Conservation (phyloP, 2,797 vertebrate genomes). For the Triplophysa bombifrons region DNA sequence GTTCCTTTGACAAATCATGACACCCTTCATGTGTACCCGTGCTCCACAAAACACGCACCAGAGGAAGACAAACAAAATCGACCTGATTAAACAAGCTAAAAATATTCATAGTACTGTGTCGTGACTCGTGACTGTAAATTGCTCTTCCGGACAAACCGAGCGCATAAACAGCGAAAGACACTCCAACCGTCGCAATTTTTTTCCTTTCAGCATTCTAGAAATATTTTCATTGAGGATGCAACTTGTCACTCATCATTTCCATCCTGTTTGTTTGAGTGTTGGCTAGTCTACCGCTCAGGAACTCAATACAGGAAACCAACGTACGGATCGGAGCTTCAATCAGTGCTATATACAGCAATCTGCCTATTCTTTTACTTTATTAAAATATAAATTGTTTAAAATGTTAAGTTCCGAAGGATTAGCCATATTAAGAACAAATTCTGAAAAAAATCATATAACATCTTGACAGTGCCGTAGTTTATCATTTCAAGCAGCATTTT, state of each 20-base stretch:
- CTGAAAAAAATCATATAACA: conserved; percentile 3
- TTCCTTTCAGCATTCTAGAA: conserved; percentile 40
- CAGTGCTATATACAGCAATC: conserved; percentile 23
- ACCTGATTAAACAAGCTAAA: conserved; percentile 63
- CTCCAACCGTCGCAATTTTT: conserved; percentile 31
- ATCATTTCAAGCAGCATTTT: conserved; percentile 9
- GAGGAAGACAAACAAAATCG: conserved; percentile 74
- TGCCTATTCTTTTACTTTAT: conserved; percentile 8
- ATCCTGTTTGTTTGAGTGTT: conserved; percentile 81
- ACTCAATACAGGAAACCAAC: conserved; percentile 75
- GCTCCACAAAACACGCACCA: conserved; percentile 62
- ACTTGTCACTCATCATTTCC: conserved; percentile 79
- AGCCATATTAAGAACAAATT: neutral
- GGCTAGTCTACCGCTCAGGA: conserved; percentile 76
- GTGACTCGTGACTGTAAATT: conserved; percentile 16
- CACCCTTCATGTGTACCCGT: conserved; percentile 58
- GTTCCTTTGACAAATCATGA: conserved; percentile 64
- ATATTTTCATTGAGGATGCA: conserved; percentile 76
- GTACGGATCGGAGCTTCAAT: conserved; percentile 69
- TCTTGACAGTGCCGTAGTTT: conserved; percentile 33
- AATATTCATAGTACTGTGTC: conserved; percentile 22
- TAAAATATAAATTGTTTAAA: neutral
- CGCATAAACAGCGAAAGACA: conserved; percentile 35
- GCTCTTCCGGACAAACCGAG: conserved; percentile 40
- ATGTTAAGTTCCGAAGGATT: neutral